Conservation (phyloP, 2,113 vertebrate species). For the Penelope pileata region DNA sequence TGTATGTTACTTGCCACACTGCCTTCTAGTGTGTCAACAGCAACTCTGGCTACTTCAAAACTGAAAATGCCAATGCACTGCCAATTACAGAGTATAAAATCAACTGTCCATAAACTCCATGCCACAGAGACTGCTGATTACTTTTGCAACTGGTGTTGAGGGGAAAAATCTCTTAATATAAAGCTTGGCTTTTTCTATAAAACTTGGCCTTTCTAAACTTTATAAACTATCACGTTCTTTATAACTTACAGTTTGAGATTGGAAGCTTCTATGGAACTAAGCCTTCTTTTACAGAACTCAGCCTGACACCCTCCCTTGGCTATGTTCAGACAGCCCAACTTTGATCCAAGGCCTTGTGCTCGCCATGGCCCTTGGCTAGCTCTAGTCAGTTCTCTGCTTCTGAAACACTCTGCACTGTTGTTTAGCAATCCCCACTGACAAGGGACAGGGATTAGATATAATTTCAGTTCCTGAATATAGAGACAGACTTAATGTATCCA, state of each 20-base stretch:
- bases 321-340: neutral
- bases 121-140: neutral
- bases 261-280: neutral
- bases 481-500: too few species aligned
- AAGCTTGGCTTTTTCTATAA: neutral
- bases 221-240: neutral
- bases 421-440: neutral
- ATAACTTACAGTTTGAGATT: neutral
- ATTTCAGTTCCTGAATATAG: neutral
- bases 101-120: too few species aligned
- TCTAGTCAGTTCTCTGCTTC: neutral
- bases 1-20: fast-evolving
- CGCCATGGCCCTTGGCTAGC: neutral
- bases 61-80: neutral
- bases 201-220: neutral
- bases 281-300: neutral
- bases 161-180: neutral
- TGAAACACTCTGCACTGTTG: neutral
- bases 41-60: neutral
- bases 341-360: neutral
- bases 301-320: neutral
- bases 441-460: neutral
- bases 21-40: neutral
- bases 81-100: neutral
- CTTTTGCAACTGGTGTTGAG: neutral